Percentiles rank a stretch among this genome's conserved stretches.
These are phyloP conservation scores for Actinia equina DNA, from an alignment of 64 coral and sea anemone species.

Conservation along the genomic window DNA sequence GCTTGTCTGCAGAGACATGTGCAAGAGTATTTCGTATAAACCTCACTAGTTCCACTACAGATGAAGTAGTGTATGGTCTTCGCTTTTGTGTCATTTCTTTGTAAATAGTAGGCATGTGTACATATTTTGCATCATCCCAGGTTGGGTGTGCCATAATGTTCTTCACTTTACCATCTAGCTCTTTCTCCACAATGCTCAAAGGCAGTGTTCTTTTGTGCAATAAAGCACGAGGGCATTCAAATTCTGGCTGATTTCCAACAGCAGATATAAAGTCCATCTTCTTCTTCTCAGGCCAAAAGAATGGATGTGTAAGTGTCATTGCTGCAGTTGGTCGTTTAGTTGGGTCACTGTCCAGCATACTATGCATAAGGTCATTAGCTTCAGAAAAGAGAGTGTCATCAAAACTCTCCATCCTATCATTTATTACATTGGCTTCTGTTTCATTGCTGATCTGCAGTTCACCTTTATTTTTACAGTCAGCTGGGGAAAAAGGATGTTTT, in stretches of 20 bases:
- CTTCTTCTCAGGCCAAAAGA: slow-evolving; percentile 28
- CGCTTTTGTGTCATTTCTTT: slow-evolving; percentile 2
- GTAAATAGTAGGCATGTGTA: slow-evolving; percentile 18
- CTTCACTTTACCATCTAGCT: slow-evolving; percentile 4
- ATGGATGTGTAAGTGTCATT: background rate
- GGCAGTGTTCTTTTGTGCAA: background rate
- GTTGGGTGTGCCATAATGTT: background rate
- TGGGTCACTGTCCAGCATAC: background rate
- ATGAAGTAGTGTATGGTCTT: background rate
- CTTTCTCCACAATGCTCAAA: background rate
- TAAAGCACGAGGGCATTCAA: slow-evolving; percentile 7
- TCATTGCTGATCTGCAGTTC: background rate
- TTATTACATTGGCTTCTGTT: slow-evolving; percentile 5
- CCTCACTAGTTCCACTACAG: slow-evolving; percentile 33
- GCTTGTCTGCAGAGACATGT: slow-evolving; percentile 18
- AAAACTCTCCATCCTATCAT: background rate
- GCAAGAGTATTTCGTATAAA: slow-evolving; percentile 28
- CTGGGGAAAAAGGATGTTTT: slow-evolving; percentile 35
- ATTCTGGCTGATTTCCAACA: slow-evolving; percentile 46
- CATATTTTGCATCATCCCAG: background rate
- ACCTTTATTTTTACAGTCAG: background rate
- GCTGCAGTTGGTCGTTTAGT: slow-evolving; percentile 10
- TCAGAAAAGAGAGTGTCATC: background rate
- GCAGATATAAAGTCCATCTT: slow-evolving; percentile 25
- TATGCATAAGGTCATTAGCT: background rate